A percentile compares a stretch with the other conserved stretches of the same genome.
Conservation (phyloP, 1,140 invertebrate species). For the Euborellia annulipes region DNA sequence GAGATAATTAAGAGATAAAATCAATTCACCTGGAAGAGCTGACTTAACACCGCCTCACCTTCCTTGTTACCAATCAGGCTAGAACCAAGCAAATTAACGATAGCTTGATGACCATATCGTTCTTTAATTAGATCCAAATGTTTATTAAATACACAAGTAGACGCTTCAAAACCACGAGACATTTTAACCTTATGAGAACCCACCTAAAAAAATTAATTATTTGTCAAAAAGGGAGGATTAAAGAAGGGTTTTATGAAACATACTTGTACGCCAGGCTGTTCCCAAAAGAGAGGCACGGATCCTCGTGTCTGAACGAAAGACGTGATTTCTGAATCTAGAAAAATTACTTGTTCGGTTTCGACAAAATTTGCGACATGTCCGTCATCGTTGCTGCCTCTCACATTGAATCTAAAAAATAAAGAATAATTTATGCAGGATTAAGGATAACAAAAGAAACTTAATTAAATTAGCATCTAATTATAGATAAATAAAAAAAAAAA, state of each 20-base stretch:
- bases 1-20: too few species aligned
- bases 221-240: conserved; percentile 6
- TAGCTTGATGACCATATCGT: conserved; percentile 78
- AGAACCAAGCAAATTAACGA: conserved; percentile 84
- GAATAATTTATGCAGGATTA: conserved; percentile 5
- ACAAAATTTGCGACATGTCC: conserved; percentile 99
- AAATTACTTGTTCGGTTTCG: conserved; percentile 95
- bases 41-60: conserved; percentile 88
- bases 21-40: conserved; percentile 85
- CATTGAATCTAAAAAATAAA: conserved; percentile 62
- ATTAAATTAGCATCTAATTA: too few species aligned
- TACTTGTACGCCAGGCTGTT: conserved; percentile 94
- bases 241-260: conserved; percentile 8
- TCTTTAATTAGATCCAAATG: conserved; percentile 77
- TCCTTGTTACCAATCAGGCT: conserved; percentile 84
- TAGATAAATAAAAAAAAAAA: too few species aligned
- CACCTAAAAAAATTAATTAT: conserved; percentile 38
- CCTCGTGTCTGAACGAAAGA: conserved; percentile 83
- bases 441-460: too few species aligned
- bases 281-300: conserved; percentile 97
- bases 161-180: conserved; percentile 85
- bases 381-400: conserved; percentile 96
- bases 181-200: conserved; percentile 98
- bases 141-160: conserved; percentile 77
- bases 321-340: conserved; percentile 70